Evolutionary conservation across 2,797 vertebrate species (phyloP).

Genomic region (Erpetoichthys calabaricus): DNA sequence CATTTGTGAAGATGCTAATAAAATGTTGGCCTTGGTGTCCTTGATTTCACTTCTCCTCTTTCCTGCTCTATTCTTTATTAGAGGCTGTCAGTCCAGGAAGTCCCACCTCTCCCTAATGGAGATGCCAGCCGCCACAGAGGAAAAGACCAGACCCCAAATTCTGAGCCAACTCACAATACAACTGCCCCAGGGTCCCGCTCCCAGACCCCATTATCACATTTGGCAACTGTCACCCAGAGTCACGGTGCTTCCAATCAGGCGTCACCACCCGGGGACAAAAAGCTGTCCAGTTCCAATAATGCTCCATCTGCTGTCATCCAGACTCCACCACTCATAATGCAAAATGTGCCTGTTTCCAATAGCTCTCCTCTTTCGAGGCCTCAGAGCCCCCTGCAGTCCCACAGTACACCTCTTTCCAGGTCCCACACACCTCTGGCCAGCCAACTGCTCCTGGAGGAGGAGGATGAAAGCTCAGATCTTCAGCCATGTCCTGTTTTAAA

Average conservation of each 20-base stretch:
- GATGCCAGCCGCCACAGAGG: constrained; percentile 41
- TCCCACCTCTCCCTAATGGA: constrained; percentile 58
- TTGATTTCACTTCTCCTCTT: neutral
- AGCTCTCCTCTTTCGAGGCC: constrained; percentile 33
- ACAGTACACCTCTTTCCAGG: constrained; percentile 56
- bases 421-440: constrained; percentile 41
- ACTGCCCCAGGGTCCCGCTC: constrained; percentile 23
- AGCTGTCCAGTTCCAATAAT: too few relatives aligned
- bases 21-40: neutral
- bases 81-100: constrained; percentile 64
- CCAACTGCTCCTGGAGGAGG: neutral
- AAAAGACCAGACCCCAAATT: constrained; percentile 29
- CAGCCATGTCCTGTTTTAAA: constrained; percentile 14
- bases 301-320: constrained; percentile 27
- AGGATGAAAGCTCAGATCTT: constrained; percentile 40
- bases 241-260: constrained; percentile 21
- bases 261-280: too few relatives aligned
- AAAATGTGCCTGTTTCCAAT: constrained; percentile 29
- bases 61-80: constrained; percentile 22
- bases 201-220: constrained; percentile 21
- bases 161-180: constrained; percentile 22
- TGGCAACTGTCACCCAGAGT: constrained; percentile 32
- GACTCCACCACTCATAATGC: constrained; percentile 20
- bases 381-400: constrained; percentile 53
- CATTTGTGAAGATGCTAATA: neutral